A percentile compares a stretch with the other conserved stretches of the same genome.
Evolutionary conservation across 2,797 vertebrate genomes (phyloP).

Genomic region (Xiphophorus birchmanni): DNA sequence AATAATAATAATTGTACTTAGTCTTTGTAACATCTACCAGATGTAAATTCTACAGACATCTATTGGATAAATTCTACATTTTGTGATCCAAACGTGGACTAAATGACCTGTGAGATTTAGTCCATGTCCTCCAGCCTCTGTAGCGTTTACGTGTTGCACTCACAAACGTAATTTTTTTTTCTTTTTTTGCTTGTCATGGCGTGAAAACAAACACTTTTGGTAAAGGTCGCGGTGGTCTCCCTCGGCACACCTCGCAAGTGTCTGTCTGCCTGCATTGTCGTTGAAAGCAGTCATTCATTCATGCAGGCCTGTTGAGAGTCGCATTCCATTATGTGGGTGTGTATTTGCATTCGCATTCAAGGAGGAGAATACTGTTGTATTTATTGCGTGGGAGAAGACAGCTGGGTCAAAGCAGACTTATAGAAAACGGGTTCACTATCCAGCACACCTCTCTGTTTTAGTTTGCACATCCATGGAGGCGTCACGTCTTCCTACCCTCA

Average conservation of each 20-base stretch:
- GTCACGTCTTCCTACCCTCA: conserved; percentile 21
- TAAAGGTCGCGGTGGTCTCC: conserved; percentile 46
- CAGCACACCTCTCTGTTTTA: neutral
- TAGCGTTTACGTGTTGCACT: conserved; percentile 36
- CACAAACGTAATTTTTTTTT: conserved; percentile 9
- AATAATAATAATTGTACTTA: neutral
- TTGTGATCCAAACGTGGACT: conserved; percentile 13
- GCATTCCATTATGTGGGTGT: conserved; percentile 44
- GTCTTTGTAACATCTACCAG: neutral
- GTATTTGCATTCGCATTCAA: conserved; percentile 16
- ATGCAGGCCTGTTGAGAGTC: conserved; percentile 45
- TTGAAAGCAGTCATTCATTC: conserved; percentile 42
- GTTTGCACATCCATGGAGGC: conserved; percentile 30
- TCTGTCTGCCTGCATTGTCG: conserved; percentile 48
- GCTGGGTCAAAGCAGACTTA: conserved; percentile 31
- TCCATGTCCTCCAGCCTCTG: conserved; percentile 31
- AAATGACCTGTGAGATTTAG: conserved; percentile 33
- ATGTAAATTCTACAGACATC: conserved; percentile 22
- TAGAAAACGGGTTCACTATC: neutral
- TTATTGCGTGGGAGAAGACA: conserved; percentile 15
- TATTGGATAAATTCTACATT: conserved; percentile 8
- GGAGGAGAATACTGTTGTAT: conserved; percentile 12
- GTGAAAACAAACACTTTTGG: conserved; percentile 59
- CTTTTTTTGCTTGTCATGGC: conserved; percentile 30
- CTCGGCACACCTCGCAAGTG: conserved; percentile 56